Evolutionary conservation across 1,140 invertebrate genomes (phyloP), one percentile per base, ranked within the genome.

Genomic region (Lepidotrigona ventralis): DNA sequence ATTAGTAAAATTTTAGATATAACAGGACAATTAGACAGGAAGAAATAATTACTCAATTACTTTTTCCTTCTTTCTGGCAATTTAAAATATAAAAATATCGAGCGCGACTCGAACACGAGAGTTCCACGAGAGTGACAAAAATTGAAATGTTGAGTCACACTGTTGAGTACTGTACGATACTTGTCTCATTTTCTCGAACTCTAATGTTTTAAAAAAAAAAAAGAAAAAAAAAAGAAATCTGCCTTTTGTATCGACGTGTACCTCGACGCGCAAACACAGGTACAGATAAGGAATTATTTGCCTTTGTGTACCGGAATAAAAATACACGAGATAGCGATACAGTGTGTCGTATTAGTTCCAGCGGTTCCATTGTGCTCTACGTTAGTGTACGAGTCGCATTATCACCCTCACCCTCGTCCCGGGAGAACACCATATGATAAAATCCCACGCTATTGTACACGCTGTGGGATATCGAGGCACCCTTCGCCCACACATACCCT

Each of bases 381-480:
- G 91, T 92, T 91, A 89, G 88, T 85, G 83, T 73, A 83, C 89
- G 90, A 90, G 77, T 85, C 85, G 89, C 86, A 89, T 92, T 89
- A 88, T 85, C 75, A 89, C 89, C 91, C 90, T 89, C 88, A 71
- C 88, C 87, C 89, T 90, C 85, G 81, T 66, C 70, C 80, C 6
- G 15, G 17, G 70, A 83, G 86, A 83, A 89, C 68, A 63, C 73
- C 92, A 93, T 91, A 91, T 93, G 93, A 87, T 85, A 75, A 79
- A 83, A 88, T 93, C 91, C 88, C 93, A 93, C 91, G 92, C 91
- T 90, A 93, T 93, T 93, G 89, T 93, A 84, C 86, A 90, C 87
- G 77, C 83, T 75, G 81, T 85, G 86, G 86, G 83, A 74, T 70
- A 89, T 76, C 78, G 17, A 51, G 39, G 46, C 79, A 82, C 84